A percentile compares a stretch with the other conserved stretches of the same genome.
Evolutionary conservation across 2,888 invertebrate species (phyloP).

Genomic region (Coecobrya sp.): DNA sequence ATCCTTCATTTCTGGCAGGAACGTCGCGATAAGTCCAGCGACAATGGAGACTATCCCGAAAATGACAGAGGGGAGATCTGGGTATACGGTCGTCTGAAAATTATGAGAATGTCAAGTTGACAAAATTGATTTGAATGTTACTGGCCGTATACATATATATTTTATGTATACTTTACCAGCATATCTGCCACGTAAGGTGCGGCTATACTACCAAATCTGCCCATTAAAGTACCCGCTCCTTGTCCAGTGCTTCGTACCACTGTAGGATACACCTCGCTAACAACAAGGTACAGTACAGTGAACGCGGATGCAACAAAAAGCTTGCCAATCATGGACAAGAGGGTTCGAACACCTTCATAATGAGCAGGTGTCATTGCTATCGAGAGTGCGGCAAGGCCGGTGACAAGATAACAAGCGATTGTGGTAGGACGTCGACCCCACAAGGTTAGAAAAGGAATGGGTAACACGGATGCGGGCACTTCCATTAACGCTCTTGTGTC

Average conservation of each 20-base stretch:
- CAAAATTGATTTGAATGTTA: neutral
- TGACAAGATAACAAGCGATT: slow-evolving; percentile 72
- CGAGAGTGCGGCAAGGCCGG: slow-evolving; percentile 81
- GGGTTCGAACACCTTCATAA: slow-evolving; percentile 72
- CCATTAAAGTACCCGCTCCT: slow-evolving; percentile 79
- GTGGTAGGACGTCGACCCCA: slow-evolving; percentile 83
- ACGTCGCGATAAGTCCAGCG: slow-evolving; percentile 68
- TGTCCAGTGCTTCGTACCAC: slow-evolving; percentile 81
- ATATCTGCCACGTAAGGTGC: slow-evolving; percentile 84
- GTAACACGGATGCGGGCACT: slow-evolving; percentile 81
- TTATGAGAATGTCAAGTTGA: neutral
- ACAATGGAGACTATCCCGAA: slow-evolving; percentile 80
- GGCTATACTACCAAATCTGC: slow-evolving; percentile 83
- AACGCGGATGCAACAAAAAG: slow-evolving; percentile 83
- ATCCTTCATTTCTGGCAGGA: slow-evolving; percentile 84
- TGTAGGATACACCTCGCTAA: slow-evolving; percentile 84
- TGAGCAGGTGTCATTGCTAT: slow-evolving; percentile 81
- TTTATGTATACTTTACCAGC: slow-evolving; percentile 75
- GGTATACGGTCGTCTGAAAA: slow-evolving; percentile 78
- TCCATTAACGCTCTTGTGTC: slow-evolving; percentile 83
- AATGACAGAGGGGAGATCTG: slow-evolving; percentile 82
- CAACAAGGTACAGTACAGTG: slow-evolving; percentile 83
- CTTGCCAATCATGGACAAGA: slow-evolving; percentile 84
- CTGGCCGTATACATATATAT: neutral
- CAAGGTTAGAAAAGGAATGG: slow-evolving; percentile 78